A percentile compares a stretch with the other conserved stretches of the same genome.
Conservation (phyloP, 30 jellyfish, hydroid and myxozoan species). For the Sanderia malayensis region DNA sequence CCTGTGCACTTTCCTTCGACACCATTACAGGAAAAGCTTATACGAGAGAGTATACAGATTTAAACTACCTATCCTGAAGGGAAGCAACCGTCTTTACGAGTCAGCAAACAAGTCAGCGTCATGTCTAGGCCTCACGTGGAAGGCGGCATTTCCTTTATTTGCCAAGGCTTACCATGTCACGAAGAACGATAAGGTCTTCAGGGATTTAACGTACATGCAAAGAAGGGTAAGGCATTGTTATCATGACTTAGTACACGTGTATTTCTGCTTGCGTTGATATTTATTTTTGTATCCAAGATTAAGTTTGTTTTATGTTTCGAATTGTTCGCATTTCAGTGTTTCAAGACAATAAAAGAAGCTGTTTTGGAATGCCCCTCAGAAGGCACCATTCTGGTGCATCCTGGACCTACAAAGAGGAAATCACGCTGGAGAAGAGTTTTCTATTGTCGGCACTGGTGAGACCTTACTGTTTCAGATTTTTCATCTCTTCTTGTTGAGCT, state of each 20-base stretch:
- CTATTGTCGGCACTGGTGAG: constrained; percentile 87
- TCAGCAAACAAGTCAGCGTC: constrained; percentile 23
- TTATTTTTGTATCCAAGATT: too few species aligned
- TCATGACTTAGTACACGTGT: not conserved
- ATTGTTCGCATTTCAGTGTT: constrained; percentile 55
- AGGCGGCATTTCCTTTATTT: constrained; percentile 73
- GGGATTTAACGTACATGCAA: constrained; percentile 43
- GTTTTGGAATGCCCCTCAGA: constrained; percentile 37
- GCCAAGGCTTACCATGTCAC: constrained; percentile 76
- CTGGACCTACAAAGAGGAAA: constrained; percentile 77
- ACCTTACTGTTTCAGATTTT: too few species aligned
- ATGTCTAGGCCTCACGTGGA: constrained; percentile 94
- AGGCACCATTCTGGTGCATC: constrained; percentile 68
- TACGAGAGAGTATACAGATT: constrained; percentile 53
- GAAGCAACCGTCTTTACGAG: constrained; percentile 65
- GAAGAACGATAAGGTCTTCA: constrained; percentile 51
- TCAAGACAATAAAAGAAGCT: constrained; percentile 69
- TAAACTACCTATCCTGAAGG: constrained; percentile 64
- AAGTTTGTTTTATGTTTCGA: too few species aligned
- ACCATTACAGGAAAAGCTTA: constrained; percentile 66
- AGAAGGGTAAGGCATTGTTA: constrained; percentile 57
- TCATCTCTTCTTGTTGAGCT: too few species aligned
- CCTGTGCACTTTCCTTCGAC: too few species aligned
- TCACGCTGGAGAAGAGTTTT: constrained; percentile 51
- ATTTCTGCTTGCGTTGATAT: not conserved